Evolutionary conservation across 2,113 vertebrate genomes (phyloP).

Genomic region (Calidris pugnax): DNA sequence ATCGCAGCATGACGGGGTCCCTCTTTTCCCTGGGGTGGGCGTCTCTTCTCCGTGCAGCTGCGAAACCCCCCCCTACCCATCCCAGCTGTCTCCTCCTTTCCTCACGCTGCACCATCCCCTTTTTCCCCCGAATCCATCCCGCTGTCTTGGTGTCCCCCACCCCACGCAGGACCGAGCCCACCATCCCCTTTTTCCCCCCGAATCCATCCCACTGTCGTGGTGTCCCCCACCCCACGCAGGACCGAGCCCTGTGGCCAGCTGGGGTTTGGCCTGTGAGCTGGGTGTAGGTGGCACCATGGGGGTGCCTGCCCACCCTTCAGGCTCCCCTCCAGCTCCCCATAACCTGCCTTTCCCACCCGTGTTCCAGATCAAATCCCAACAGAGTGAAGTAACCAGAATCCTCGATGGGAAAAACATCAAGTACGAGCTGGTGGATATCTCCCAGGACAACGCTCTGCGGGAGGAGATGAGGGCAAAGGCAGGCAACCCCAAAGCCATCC

Average conservation of each 20-base stretch:
- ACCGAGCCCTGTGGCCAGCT: neutral
- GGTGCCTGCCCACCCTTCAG: accelerated
- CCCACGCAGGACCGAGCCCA: accelerated
- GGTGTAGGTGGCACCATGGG: neutral
- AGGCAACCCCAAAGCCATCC: conserved; percentile 87
- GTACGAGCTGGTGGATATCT: conserved; percentile 92
- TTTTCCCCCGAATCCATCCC: neutral
- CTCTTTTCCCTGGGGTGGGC: neutral
- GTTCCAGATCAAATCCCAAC: conserved; percentile 91
- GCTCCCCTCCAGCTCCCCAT: neutral
- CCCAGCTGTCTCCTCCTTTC: neutral
- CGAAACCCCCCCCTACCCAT: neutral
- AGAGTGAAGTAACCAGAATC: conserved; percentile 89
- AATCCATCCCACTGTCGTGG: too few relatives aligned
- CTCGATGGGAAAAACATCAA: conserved; percentile 91
- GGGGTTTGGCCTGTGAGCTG: neutral
- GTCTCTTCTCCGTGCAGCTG: neutral
- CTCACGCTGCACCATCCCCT: neutral
- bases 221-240: accelerated
- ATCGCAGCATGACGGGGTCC: conserved; percentile 83
- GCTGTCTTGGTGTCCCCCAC: too few relatives aligned
- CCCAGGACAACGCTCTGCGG: conserved; percentile 84
- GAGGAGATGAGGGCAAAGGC: conserved; percentile 92
- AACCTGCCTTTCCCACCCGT: neutral
- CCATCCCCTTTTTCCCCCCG: neutral